Conservation (phyloP, 2,797 vertebrate genomes). For the Sebastes cheni region DNA sequence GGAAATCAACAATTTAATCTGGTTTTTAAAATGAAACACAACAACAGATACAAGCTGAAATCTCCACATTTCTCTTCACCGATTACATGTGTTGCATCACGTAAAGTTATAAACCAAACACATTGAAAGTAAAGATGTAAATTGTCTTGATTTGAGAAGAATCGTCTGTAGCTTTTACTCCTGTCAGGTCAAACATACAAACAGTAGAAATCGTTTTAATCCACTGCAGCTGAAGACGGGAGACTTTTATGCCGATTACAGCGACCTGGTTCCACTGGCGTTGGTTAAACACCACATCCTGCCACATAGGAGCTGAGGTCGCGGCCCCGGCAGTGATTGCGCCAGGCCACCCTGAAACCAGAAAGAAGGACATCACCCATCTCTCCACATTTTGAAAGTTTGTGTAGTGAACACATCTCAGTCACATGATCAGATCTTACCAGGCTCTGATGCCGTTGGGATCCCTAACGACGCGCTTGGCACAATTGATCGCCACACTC, state of each 20-base stretch:
- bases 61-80: neutral
- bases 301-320: slow-evolving; percentile 56
- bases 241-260: neutral
- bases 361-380: neutral
- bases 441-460: slow-evolving; percentile 70
- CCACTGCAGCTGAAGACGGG: neutral
- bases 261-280: fast-evolving
- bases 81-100: neutral
- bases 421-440: slow-evolving; percentile 49
- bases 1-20: neutral
- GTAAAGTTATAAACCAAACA: neutral
- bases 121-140: neutral
- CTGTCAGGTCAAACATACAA: neutral
- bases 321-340: neutral
- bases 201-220: neutral
- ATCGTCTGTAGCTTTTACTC: neutral
- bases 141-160: neutral
- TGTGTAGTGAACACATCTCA: neutral
- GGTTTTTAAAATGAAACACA: neutral
- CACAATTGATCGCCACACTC: slow-evolving; percentile 55
- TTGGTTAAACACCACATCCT: slow-evolving; percentile 50
- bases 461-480: slow-evolving; percentile 67
- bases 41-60: neutral
- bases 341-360: slow-evolving; percentile 73
- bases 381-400: neutral